Percentiles rank a stretch among this genome's conserved stretches.
These are phyloP conservation scores for Acleris laterana DNA, from an alignment of 2,888 invertebrate genomes.

Conservation along the genomic window DNA sequence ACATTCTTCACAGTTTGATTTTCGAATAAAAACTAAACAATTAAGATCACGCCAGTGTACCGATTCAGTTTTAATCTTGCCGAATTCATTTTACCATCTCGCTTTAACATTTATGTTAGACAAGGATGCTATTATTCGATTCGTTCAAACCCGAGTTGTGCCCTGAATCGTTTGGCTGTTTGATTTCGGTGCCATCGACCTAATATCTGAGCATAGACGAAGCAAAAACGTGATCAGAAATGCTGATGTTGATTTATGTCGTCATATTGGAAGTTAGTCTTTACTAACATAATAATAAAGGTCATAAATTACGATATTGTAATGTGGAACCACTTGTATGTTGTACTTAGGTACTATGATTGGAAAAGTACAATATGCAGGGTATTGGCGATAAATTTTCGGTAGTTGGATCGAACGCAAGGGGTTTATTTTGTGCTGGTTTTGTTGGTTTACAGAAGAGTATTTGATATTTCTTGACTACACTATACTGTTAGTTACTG, in stretches of 20 bases:
- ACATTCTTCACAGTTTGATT: slow-evolving; percentile 38
- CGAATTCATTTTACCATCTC: slow-evolving; percentile 11
- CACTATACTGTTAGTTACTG: no score
- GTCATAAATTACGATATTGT: neutral
- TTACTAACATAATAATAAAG: slow-evolving; percentile 9
- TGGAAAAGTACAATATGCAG: slow-evolving; percentile 18
- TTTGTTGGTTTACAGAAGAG: no score
- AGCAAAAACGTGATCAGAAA: slow-evolving; percentile 38
- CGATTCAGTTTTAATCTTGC: slow-evolving; percentile 17
- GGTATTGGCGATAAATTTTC: neutral
- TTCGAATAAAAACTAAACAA: slow-evolving; percentile 43
- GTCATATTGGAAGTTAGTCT: slow-evolving; percentile 1
- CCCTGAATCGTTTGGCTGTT: slow-evolving; percentile 27
- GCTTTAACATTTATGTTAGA: slow-evolving; percentile 4
- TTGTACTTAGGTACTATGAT: neutral
- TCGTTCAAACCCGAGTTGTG: slow-evolving; percentile 3
- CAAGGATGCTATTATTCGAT: slow-evolving; percentile 14
- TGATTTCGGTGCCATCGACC: slow-evolving; percentile 35
- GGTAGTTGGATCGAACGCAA: neutral
- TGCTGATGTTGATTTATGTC: slow-evolving; percentile 17
- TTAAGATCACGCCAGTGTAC: slow-evolving; percentile 41
- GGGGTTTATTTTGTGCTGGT: neutral
- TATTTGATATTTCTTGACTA: no score
- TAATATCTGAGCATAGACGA: slow-evolving; percentile 35
- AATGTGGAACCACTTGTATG: slow-evolving; percentile 9